These are phyloP conservation scores for Zaprionus capensis DNA, from an alignment of 1,140 invertebrate genomes.

Conservation along the genomic window DNA sequence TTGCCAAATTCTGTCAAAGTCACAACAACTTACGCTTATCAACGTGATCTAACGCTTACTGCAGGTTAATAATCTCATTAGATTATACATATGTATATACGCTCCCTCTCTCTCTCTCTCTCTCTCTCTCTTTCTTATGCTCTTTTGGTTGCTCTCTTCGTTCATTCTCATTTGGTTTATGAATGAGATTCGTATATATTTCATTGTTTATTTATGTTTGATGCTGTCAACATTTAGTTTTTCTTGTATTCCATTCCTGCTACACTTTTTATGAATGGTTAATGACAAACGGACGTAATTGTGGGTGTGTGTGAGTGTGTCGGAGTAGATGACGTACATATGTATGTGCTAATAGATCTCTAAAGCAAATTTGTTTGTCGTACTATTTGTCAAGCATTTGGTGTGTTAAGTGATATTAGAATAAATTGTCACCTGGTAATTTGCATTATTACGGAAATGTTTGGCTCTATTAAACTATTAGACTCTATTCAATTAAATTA, in stretches of 20 bases:
- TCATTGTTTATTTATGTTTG: slow-evolving; percentile 36
- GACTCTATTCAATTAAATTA: background rate
- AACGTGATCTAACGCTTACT: slow-evolving; percentile 14
- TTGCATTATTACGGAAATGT: slow-evolving; percentile 2
- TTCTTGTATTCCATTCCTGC: slow-evolving; percentile 4
- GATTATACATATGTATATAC: background rate
- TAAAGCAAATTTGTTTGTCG: slow-evolving; percentile 14
- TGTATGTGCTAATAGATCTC: slow-evolving; percentile 7
- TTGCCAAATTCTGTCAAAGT: background rate
- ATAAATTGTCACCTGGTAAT: slow-evolving; percentile 13
- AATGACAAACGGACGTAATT: slow-evolving; percentile 6
- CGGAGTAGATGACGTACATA: slow-evolving; percentile 5
- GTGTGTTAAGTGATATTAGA: slow-evolving; percentile 6
- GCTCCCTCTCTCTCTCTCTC: background rate
- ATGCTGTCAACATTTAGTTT: slow-evolving; percentile 11
- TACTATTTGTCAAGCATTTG: slow-evolving; percentile 13
- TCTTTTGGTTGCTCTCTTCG: background rate
- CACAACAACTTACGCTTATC: slow-evolving; percentile 23
- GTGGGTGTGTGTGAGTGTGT: background rate
- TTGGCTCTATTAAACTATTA: slow-evolving; percentile 11
- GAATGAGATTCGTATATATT: slow-evolving; percentile 24
- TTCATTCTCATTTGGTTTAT: slow-evolving; percentile 22
- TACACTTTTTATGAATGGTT: slow-evolving; percentile 33
- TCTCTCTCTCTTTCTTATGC: background rate
- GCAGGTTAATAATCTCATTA: slow-evolving; percentile 1